Conservation (phyloP, 2,113 vertebrate genomes). For the Phaethon lepturus region DNA sequence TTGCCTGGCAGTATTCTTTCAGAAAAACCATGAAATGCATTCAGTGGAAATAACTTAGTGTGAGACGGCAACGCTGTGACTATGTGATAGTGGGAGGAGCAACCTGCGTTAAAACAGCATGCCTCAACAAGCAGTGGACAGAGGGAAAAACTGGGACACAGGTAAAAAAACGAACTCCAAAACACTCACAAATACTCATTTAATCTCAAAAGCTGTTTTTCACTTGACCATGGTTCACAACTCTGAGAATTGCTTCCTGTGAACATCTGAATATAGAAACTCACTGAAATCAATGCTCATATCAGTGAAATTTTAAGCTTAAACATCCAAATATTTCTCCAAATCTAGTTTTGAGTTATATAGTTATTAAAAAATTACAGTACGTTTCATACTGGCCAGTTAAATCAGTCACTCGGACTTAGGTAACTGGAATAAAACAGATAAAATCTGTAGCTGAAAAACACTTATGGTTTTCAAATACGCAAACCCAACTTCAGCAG, state of each 20-base stretch:
- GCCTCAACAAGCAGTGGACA: neutral
- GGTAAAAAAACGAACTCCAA: neutral
- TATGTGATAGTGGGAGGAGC: neutral
- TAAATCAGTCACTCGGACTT: neutral
- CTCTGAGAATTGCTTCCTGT: neutral
- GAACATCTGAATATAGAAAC: neutral
- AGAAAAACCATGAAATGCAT: accelerated
- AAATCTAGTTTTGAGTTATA: neutral
- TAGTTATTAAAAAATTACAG: neutral
- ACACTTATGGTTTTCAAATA: neutral
- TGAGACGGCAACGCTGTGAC: neutral
- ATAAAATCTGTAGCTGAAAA: neutral
- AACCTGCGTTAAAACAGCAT: neutral
- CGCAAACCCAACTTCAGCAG: neutral
- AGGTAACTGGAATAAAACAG: neutral
- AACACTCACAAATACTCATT: neutral
- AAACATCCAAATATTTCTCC: neutral
- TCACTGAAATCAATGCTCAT: neutral
- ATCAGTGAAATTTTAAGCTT: neutral
- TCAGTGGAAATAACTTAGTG: neutral
- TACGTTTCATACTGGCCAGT: neutral
- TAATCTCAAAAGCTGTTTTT: neutral
- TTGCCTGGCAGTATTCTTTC: neutral
- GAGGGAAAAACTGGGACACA: accelerated
- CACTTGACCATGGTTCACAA: neutral